phyloP scores from a whole-genome alignment of 2,113 vertebrate species.

The Scophthalmus maximus region DNA sequence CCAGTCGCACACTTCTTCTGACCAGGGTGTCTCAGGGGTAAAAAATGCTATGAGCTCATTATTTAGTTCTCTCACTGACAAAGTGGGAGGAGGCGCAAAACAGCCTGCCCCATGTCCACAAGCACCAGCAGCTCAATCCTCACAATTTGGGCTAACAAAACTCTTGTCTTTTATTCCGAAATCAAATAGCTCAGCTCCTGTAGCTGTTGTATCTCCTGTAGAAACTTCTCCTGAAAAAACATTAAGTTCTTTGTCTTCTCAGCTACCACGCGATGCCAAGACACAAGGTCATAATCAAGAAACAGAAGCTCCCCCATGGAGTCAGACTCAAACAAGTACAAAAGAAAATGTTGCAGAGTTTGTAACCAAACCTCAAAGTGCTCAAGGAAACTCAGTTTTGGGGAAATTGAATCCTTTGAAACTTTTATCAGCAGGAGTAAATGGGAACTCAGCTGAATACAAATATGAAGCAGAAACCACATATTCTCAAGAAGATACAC shows the following conservation, averaged over 20 bases:
- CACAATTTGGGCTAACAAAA: constrained; percentile 80
- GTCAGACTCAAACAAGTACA: constrained; percentile 26
- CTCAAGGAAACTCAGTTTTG: constrained; percentile 82
- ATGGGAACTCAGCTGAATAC: constrained; percentile 32
- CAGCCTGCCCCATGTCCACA: constrained; percentile 78
- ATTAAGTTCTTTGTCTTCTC: constrained; percentile 71
- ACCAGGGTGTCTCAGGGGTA: constrained; percentile 81
- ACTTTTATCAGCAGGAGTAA: constrained; percentile 62
- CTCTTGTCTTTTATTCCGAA: constrained; percentile 80
- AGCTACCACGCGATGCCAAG: constrained; percentile 59
- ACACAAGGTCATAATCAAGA: constrained; percentile 40
- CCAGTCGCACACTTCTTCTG: constrained; percentile 60
- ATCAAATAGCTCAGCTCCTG: constrained; percentile 71
- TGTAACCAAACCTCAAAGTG: constrained; percentile 69
- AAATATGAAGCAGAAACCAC: constrained; percentile 29
- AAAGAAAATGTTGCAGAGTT: constrained; percentile 45
- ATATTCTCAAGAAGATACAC: constrained; percentile 33
- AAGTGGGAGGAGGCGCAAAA: constrained; percentile 85
- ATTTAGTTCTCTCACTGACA: constrained; percentile 89
- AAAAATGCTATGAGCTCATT: constrained; percentile 89
- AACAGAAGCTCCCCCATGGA: constrained; percentile 9
- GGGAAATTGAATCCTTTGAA: constrained; percentile 85
- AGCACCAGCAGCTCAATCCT: constrained; percentile 62
- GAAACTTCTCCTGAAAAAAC: constrained; percentile 75
- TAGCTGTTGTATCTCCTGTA: constrained; percentile 76